These are phyloP conservation scores for Drosophila virilis DNA, from an alignment of 1,140 invertebrate species.

Conservation along the genomic window DNA sequence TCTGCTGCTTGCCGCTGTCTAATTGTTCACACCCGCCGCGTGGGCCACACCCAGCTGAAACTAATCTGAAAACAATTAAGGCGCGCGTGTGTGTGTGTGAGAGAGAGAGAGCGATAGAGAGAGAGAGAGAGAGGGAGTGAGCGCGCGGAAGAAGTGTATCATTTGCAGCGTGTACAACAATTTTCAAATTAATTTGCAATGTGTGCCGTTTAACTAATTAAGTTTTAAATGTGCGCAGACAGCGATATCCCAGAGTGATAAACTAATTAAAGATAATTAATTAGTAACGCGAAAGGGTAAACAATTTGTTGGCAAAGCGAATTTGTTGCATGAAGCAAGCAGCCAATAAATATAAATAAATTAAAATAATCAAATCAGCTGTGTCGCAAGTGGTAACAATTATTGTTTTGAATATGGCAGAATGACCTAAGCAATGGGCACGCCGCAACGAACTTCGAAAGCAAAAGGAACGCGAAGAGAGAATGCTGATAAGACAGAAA, in stretches of 20 bases:
- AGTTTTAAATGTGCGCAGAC: slow-evolving; percentile 44
- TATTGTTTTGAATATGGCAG: background rate
- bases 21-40: slow-evolving; percentile 72
- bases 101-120: background rate
- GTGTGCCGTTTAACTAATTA: slow-evolving; percentile 74
- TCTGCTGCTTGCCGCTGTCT: slow-evolving; percentile 42
- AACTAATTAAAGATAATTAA: slow-evolving; percentile 49
- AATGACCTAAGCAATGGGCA: slow-evolving; percentile 14
- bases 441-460: slow-evolving; percentile 8
- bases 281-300: slow-evolving; percentile 42
- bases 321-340: slow-evolving; percentile 27
- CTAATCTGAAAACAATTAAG: slow-evolving; percentile 78
- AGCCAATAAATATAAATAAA: slow-evolving; percentile 28
- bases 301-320: slow-evolving; percentile 27
- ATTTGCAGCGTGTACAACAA: slow-evolving; percentile 37
- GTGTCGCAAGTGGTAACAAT: slow-evolving; percentile 18
- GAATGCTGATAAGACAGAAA: slow-evolving; percentile 56
- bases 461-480: slow-evolving; percentile 33
- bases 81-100: slow-evolving; percentile 20
- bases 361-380: slow-evolving; percentile 27
- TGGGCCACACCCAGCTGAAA: slow-evolving; percentile 68
- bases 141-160: background rate
- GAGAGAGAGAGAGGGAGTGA: background rate
- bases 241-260: slow-evolving; percentile 17
- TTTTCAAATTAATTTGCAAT: slow-evolving; percentile 74